These are phyloP conservation scores for Eremophila alpestris DNA, from an alignment of 2,797 vertebrate genomes.

Conservation along the genomic window DNA sequence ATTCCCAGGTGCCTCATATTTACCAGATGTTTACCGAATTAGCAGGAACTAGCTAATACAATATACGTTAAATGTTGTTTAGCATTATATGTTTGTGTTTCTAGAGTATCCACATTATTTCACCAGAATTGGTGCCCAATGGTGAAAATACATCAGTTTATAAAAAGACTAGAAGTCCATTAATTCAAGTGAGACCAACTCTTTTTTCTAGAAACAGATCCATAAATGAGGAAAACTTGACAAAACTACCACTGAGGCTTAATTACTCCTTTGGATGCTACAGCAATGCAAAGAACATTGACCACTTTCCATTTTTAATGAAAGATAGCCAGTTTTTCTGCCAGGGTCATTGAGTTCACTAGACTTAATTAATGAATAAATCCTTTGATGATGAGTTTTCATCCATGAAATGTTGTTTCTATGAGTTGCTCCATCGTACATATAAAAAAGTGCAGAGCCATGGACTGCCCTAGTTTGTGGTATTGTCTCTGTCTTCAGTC, in stretches of 20 bases:
- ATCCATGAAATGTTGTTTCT: neutral
- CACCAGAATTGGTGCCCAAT: neutral
- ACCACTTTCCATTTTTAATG: constrained; percentile 1
- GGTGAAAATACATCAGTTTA: neutral
- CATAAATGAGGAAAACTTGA: neutral
- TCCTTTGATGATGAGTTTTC: neutral
- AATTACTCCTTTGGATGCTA: constrained; percentile 1
- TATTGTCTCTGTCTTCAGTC: neutral
- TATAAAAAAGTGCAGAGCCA: neutral
- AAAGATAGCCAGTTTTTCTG: neutral
- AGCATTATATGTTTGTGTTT: neutral
- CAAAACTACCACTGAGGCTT: neutral
- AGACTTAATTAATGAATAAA: constrained; percentile 1
- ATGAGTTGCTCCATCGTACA: neutral
- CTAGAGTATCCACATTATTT: neutral
- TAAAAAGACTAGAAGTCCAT: neutral
- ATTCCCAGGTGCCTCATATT: neutral
- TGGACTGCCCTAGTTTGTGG: neutral
- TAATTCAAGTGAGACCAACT: neutral
- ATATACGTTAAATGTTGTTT: neutral
- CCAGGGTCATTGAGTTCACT: neutral
- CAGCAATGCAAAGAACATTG: neutral
- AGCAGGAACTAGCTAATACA: neutral
- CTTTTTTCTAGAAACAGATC: neutral
- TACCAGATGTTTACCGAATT: neutral